Evolutionary conservation across 1,140 invertebrate genomes (phyloP).

Genomic region (Mesaphorura yosii): DNA sequence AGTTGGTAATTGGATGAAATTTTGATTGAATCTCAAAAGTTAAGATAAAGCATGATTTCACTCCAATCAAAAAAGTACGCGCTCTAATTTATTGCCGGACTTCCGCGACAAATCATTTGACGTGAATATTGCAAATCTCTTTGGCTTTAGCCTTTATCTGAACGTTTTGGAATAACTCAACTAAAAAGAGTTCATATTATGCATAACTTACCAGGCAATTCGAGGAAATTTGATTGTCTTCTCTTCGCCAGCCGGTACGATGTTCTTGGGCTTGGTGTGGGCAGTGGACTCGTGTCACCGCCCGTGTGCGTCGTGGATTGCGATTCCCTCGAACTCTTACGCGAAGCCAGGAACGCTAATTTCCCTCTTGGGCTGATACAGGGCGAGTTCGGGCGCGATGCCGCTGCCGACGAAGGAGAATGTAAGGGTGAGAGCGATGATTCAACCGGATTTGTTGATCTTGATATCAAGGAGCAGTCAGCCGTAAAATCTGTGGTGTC

Average conservation of each 20-base stretch:
- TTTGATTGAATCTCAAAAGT: too few species aligned
- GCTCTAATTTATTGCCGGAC: too few species aligned
- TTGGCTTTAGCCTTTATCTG: too few species aligned
- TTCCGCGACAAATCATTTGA: too few species aligned
- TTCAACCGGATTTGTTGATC: not conserved
- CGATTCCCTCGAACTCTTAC: slow-evolving; percentile 56
- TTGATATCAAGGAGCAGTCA: not conserved
- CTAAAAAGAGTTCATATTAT: too few species aligned
- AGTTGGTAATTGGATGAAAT: too few species aligned
- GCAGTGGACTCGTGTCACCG: slow-evolving; percentile 49
- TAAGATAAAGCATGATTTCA: too few species aligned
- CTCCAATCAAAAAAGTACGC: too few species aligned
- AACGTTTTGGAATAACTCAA: too few species aligned
- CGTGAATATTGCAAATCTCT: too few species aligned
- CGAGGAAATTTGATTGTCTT: slow-evolving; percentile 69
- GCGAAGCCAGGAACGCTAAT: slow-evolving; percentile 57
- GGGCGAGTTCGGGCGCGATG: slow-evolving; percentile 27
- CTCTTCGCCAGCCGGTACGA: slow-evolving; percentile 45
- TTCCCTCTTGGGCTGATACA: slow-evolving; percentile 32
- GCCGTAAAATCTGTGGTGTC: not conserved
- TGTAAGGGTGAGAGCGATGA: slow-evolving; percentile 22
- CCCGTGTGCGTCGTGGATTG: slow-evolving; percentile 51
- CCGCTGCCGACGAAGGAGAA: slow-evolving; percentile 9
- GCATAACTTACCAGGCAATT: slow-evolving; percentile 72
- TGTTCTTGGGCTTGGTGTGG: slow-evolving; percentile 50